phyloP scores from a whole-genome alignment of 2,888 invertebrate genomes.

The Tipula lateralis region DNA sequence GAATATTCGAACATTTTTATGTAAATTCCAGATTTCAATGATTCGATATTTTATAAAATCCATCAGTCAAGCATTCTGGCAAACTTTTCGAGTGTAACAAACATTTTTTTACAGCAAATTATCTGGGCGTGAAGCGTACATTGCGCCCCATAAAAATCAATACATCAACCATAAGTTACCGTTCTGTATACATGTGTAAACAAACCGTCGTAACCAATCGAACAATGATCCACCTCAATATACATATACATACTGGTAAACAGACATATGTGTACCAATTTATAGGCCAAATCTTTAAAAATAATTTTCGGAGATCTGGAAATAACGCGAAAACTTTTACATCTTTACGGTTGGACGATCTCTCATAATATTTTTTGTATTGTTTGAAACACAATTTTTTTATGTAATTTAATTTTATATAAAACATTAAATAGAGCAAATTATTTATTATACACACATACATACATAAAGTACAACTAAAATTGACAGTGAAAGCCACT shows the following conservation, averaged over 20 bases:
- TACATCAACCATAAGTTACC: background rate
- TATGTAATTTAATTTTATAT: background rate
- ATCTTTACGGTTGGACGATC: background rate
- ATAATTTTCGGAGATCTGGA: background rate
- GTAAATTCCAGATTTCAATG: no score
- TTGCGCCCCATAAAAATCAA: background rate
- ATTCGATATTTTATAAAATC: no score
- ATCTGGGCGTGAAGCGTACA: background rate
- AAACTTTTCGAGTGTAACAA: no score
- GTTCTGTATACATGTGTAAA: no score
- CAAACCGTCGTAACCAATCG: background rate
- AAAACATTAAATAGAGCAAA: constrained; percentile 19
- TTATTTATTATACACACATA: background rate
- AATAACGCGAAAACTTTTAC: background rate
- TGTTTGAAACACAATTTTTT: constrained; percentile 3
- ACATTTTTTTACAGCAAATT: no score
- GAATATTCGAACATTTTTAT: no score
- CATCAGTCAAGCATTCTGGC: no score
- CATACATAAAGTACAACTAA: background rate
- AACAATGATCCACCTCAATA: background rate
- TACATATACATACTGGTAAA: background rate
- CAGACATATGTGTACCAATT: background rate
- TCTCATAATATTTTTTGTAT: background rate
- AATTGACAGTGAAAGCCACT: background rate
- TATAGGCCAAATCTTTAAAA: background rate